Base-by-base conservation (phyloP, 2,888 invertebrate species). In the Drosophila parthenogenetica region DNA sequence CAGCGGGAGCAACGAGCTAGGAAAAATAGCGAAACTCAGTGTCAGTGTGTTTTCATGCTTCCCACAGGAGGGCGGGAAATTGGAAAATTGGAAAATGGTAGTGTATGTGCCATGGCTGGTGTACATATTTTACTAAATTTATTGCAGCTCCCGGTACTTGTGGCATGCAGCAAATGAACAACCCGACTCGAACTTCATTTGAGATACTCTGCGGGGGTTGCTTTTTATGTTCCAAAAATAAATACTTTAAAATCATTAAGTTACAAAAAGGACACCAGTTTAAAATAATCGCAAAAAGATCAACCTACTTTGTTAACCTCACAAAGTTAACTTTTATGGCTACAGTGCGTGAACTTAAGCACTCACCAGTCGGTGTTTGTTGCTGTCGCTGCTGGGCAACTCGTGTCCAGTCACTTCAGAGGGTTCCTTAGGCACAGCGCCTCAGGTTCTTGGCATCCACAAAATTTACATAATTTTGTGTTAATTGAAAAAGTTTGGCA, bases 381-480 rank as follows among this genome's bases (percentile, higher is more conserved):
- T 29, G 1, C 29, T 53, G 16, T 2, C 22, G 39, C 49, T 10
- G 42, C 19, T 29, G 64, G 40, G 65, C 54, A 69, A 82, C 71
- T 61, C 22, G 25, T 43, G 55, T 55, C 60, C 43, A 16, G 60
- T 40, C 32, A 32, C 14, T 54, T 55, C 66, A 25, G 16, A 16
- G 45, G 39, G 29, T 37, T 8, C 43, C 3, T n/a, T 16, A 29
- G 32, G 17, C 42, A 7, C 32, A 29, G 16, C 29, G 42, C 37
- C 39, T 13, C 17, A 48, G 51, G 40, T 70, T 37, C 50, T 69
- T 74, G 74, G 69, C 71, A 62, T 48, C 65, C 69, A 61, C 71
- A 60, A 71, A 81, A 87, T 83, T 81, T 85, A 66, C 88, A 85
- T 87, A 85, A 87, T 85, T 82, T 72, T 39, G 79, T 87, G 88